These are phyloP conservation scores for Caenorhabditis uteleia DNA, from an alignment of 2,888 invertebrate genomes.

Conservation along the genomic window DNA sequence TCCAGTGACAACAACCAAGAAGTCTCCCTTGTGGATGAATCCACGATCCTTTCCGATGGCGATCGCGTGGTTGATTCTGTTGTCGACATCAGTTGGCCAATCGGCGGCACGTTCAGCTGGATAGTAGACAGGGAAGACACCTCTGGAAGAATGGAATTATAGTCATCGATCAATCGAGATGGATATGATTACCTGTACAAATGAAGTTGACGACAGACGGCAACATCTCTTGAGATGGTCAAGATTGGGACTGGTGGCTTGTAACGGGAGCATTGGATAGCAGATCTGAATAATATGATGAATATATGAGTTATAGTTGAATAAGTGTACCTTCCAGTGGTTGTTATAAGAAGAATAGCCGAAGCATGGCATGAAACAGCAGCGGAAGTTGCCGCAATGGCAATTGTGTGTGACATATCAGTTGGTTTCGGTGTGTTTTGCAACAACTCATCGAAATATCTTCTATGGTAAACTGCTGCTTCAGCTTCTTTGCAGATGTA, in stretches of 20 bases:
- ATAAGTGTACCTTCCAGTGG: constrained; percentile 74
- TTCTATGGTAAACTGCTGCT: constrained; percentile 90
- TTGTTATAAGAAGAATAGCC: constrained; percentile 88
- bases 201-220: constrained; percentile 89
- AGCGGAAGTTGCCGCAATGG: constrained; percentile 92
- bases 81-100: constrained; percentile 90
- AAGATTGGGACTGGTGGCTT: constrained; percentile 91
- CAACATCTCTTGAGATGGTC: constrained; percentile 84
- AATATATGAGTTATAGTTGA: no score
- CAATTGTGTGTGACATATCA: constrained; percentile 88
- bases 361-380: constrained; percentile 86
- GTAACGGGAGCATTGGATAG: constrained; percentile 90
- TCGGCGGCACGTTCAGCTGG: constrained; percentile 73
- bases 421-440: constrained; percentile 73
- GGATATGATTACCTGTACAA: constrained; percentile 77
- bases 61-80: constrained; percentile 67
- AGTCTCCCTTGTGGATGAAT: constrained; percentile 85
- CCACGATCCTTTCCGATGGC: constrained; percentile 78
- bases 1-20: constrained; percentile 90
- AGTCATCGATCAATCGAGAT: no score
- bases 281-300: constrained; percentile 78
- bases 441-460: constrained; percentile 83
- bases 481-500: constrained; percentile 81
- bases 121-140: constrained; percentile 87
- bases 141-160: constrained; percentile 76